These are phyloP conservation scores for Eriocheir sinensis DNA, from an alignment of 1,140 invertebrate species.

Conservation along the genomic window DNA sequence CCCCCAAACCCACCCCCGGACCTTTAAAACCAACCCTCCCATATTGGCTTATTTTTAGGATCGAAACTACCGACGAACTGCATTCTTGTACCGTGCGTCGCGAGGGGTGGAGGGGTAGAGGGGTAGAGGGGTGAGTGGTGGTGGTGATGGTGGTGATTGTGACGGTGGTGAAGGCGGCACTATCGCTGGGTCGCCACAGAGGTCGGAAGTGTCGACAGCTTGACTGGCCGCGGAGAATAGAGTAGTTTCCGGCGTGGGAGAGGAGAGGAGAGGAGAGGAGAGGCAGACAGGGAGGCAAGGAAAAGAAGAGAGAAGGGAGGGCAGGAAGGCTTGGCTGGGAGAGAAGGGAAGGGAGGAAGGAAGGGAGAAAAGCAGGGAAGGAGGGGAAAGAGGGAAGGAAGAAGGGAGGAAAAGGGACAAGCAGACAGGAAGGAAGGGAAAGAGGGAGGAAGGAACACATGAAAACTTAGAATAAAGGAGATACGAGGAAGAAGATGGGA, in stretches of 20 bases:
- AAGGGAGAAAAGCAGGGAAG: background rate
- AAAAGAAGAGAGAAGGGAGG: background rate
- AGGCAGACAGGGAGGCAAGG: background rate
- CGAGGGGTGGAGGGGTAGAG: background rate
- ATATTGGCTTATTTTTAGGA: background rate
- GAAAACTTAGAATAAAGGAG: no score
- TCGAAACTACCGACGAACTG: background rate
- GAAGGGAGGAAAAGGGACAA: background rate
- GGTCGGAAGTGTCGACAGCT: conserved; percentile 55
- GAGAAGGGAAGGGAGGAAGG: background rate
- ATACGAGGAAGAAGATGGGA: no score
- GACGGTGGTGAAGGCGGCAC: background rate
- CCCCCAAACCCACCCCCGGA: background rate
- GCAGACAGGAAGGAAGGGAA: background rate
- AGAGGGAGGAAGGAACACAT: no score
- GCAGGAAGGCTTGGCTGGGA: no score
- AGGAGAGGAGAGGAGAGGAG: background rate
- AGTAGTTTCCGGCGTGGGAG: conserved; percentile 41
- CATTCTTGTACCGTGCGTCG: background rate
- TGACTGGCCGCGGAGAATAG: conserved; percentile 52
- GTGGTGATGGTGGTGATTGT: background rate
- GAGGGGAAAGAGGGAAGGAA: background rate
- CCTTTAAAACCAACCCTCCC: background rate
- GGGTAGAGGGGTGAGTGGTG: background rate
- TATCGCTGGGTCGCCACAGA: background rate